Evolutionary conservation across 2,797 vertebrate species (phyloP).

Genomic region (Lacerta agilis): DNA sequence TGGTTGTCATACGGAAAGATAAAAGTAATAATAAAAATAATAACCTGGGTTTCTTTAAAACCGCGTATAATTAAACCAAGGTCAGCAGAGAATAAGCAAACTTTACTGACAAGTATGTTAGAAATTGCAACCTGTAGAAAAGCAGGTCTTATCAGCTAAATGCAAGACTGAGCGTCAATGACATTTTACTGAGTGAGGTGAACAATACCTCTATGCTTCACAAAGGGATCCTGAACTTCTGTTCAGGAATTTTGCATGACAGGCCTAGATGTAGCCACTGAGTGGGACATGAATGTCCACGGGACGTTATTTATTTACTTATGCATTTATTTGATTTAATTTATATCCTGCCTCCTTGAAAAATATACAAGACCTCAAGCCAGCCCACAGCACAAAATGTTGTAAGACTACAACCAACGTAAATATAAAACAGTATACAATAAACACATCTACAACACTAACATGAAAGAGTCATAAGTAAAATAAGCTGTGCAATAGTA

Average conservation of each 20-base stretch:
- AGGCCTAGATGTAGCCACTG: not conserved
- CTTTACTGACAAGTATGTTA: constrained; percentile 4
- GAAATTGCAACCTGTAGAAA: constrained; percentile 34
- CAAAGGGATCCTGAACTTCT: not conserved
- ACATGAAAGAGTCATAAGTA: not conserved
- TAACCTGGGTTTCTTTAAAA: not conserved
- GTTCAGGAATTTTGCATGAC: not conserved
- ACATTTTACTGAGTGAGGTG: constrained; percentile 30
- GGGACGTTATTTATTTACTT: not conserved
- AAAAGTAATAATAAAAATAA: constrained; percentile 34
- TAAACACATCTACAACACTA: not conserved
- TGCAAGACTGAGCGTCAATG: constrained; percentile 1
- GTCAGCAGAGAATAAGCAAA: constrained; percentile 17
- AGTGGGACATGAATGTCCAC: too few relatives aligned
- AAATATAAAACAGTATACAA: not conserved
- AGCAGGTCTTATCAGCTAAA: constrained; percentile 18
- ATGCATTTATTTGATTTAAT: not conserved
- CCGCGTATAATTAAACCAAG: constrained; percentile 16
- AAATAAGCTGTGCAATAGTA: not conserved
- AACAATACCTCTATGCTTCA: not conserved
- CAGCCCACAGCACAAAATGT: not conserved
- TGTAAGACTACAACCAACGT: not conserved
- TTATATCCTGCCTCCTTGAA: not conserved
- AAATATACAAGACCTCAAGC: not conserved
- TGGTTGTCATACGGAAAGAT: constrained; percentile 48